phyloP scores from a whole-genome alignment of 2,113 vertebrate genomes.

The Myodes glareolus region DNA sequence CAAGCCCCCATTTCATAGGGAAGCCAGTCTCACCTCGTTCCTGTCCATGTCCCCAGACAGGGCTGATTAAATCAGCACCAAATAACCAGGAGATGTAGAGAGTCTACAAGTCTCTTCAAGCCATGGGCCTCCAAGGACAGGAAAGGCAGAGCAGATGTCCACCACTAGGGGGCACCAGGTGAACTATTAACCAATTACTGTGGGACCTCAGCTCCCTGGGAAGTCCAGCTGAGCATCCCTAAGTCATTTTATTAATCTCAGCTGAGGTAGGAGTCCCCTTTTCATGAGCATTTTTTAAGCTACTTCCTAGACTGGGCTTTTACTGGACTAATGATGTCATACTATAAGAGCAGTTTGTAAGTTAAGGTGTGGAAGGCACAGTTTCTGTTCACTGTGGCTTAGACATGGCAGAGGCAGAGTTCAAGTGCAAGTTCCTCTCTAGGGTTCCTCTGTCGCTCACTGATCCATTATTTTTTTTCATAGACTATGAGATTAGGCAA shows the following conservation, averaged over 20 bases:
- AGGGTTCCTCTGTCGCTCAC: not conserved
- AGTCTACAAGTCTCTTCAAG: not conserved
- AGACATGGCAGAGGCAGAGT: not conserved
- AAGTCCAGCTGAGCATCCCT: not conserved
- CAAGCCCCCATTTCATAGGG: not conserved
- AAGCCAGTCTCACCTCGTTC: not conserved
- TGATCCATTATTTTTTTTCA: not conserved
- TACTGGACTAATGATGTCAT: not conserved
- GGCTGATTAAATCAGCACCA: not conserved
- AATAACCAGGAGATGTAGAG: not conserved
- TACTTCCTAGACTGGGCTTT: not conserved
- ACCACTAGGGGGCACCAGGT: not conserved
- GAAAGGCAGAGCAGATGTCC: not conserved
- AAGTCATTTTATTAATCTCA: not conserved
- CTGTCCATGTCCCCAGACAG: not conserved
- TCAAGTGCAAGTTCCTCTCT: not conserved
- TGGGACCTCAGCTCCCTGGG: accelerated
- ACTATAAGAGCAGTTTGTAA: not conserved
- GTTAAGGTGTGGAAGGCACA: not conserved
- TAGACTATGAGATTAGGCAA: not conserved
- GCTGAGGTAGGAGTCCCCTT: not conserved
- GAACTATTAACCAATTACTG: not conserved
- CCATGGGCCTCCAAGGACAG: not conserved
- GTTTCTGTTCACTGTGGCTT: not conserved
- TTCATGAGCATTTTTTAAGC: not conserved